phyloP scores from a whole-genome alignment of 1,140 invertebrate species.

The Neotoxoptera formosana region DNA sequence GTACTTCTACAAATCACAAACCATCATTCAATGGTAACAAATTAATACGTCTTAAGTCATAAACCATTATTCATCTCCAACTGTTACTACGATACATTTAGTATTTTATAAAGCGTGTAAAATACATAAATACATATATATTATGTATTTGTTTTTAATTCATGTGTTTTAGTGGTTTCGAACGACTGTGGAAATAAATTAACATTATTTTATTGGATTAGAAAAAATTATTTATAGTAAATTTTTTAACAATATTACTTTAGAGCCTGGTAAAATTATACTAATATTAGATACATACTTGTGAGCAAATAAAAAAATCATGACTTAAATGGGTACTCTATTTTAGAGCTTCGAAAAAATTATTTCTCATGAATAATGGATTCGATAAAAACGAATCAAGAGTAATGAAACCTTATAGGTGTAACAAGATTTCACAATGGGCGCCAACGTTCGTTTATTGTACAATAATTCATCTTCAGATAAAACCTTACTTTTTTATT shows the following conservation, averaged over 20 bases:
- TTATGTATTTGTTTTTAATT: neutral
- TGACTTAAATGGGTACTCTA: too few relatives aligned
- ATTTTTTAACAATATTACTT: neutral
- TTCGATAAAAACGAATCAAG: neutral
- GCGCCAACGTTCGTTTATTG: neutral
- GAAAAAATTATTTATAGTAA: neutral
- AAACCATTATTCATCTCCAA: neutral
- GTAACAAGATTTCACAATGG: neutral
- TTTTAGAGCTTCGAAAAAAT: too few relatives aligned
- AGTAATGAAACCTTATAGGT: neutral
- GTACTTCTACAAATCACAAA: neutral
- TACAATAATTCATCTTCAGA: neutral
- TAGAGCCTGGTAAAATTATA: neutral
- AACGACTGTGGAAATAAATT: neutral
- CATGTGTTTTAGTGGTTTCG: neutral
- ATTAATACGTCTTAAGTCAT: neutral
- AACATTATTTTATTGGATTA: neutral
- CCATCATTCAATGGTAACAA: neutral
- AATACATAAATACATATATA: neutral
- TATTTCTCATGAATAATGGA: neutral
- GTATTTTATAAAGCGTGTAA: neutral
- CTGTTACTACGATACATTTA: neutral
- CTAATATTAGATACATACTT: neutral
- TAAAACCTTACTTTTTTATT: neutral
- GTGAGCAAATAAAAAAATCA: neutral